phyloP scores from a whole-genome alignment of 2,888 invertebrate species.

The Epinotia demarniana region DNA sequence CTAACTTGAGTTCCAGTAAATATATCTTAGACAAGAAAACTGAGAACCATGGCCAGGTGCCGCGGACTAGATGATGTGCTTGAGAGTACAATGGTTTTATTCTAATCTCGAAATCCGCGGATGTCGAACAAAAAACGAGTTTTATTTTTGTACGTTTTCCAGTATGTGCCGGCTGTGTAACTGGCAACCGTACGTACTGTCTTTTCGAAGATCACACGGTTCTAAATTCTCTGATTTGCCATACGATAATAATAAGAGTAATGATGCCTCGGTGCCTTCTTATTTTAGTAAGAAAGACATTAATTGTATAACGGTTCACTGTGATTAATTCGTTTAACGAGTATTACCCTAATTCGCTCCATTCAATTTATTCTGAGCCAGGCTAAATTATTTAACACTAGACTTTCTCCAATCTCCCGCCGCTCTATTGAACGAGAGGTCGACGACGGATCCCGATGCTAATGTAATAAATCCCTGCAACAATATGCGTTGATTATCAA shows the following conservation, averaged over 20 bases:
- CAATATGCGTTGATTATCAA: constrained; percentile 81
- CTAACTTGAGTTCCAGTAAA: neutral
- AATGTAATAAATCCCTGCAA: constrained; percentile 74
- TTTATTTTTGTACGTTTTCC: too few relatives aligned
- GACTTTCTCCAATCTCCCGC: constrained; percentile 26
- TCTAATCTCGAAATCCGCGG: neutral
- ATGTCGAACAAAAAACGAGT: too few relatives aligned
- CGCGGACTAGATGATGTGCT: neutral
- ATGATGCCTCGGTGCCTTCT: too few relatives aligned
- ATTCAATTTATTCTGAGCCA: constrained; percentile 16
- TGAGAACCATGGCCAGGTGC: too few relatives aligned
- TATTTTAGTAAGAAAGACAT: constrained; percentile 1
- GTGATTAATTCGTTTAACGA: constrained; percentile 15
- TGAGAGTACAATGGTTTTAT: neutral
- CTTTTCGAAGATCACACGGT: too few relatives aligned
- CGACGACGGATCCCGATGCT: constrained; percentile 56
- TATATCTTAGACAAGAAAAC: neutral
- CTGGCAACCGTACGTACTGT: too few relatives aligned
- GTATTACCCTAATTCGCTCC: constrained; percentile 26
- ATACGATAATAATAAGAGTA: too few relatives aligned
- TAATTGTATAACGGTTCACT: neutral
- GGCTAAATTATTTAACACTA: constrained; percentile 36
- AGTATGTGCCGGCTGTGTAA: too few relatives aligned
- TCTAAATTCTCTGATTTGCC: too few relatives aligned
- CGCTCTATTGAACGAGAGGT: constrained; percentile 49